A percentile compares a stretch with the other conserved stretches of the same genome.
These are phyloP conservation scores for Margarornis squamiger DNA, from an alignment of 2,797 vertebrate genomes.

Conservation along the genomic window DNA sequence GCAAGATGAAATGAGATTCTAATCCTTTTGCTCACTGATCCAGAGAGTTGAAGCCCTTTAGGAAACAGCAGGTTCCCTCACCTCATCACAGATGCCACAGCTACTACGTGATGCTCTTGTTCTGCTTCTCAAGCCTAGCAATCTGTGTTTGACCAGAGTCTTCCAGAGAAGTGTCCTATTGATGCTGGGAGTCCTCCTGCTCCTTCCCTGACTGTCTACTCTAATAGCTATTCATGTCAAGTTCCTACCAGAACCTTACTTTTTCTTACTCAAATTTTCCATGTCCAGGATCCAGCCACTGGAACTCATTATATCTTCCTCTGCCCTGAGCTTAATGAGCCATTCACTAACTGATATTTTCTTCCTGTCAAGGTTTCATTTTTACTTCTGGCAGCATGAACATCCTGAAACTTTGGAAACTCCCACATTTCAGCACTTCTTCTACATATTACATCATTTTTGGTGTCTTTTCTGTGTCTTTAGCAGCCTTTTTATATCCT, in stretches of 20 bases:
- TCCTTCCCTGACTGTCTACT: neutral
- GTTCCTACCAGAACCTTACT: neutral
- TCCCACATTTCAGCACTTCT: neutral
- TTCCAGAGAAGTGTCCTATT: neutral
- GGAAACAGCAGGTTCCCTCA: neutral
- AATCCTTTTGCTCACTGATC: neutral
- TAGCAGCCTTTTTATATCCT: neutral
- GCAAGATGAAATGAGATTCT: neutral
- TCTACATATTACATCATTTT: neutral
- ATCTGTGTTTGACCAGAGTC: neutral
- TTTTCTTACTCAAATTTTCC: neutral
- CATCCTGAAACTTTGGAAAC: neutral
- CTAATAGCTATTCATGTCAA: neutral
- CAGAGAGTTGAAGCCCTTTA: neutral
- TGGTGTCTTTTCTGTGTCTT: neutral
- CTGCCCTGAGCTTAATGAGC: neutral
- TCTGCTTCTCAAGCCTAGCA: neutral
- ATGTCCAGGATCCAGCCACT: neutral
- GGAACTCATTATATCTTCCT: neutral
- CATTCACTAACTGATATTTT: neutral
- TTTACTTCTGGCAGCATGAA: neutral
- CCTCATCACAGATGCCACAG: neutral
- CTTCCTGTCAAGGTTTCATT: neutral
- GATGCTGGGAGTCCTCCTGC: neutral
- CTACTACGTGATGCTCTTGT: neutral